Evolutionary conservation across 2,888 invertebrate species (phyloP), one percentile per base, ranked within the genome.

Genomic region (Daptonema setosum): DNA sequence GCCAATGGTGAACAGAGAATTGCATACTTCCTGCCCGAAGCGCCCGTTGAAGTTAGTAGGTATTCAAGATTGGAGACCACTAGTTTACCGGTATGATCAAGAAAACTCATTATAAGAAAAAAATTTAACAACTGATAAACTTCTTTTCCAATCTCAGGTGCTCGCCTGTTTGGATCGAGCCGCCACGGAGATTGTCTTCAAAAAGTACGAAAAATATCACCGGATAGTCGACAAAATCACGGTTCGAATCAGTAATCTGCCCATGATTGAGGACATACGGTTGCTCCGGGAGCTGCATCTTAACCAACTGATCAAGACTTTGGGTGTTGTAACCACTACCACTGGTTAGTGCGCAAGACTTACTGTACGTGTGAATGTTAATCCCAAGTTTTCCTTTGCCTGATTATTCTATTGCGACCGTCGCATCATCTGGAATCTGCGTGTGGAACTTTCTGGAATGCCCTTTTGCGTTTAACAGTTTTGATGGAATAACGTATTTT

Each of bases 21-120:
- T 52, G 93, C 93, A 0, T 95, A 87, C 72, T 97, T 99, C 72
- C 71, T 97, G 54, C 95, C 95, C 0, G 95, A 97, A 72, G 95
- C 95, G 0, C 97, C 97, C 0, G 80, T 83, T 62, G 90, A 93
- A 75, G 87, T 95, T 84, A 74, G 47, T 54, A 28, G 17, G 22
- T 26, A 5, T 26, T 41, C 11, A 41, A n/a, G n/a, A n/a, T n/a
- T n/a, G n/a, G n/a, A n/a, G n/a, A n/a, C n/a, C n/a, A n/a, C n/a
- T n/a, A n/a, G n/a, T n/a, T n/a, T n/a, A n/a, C n/a, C n/a, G n/a
- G n/a, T n/a, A n/a, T n/a, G n/a, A n/a, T n/a, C n/a, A n/a, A n/a
- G n/a, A n/a, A n/a, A n/a, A n/a, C n/a, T n/a, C n/a, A n/a, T n/a
- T n/a, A n/a, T n/a, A n/a, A n/a, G n/a, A n/a, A n/a, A n/a, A n/a